Conservation (phyloP, 1,140 invertebrate species). For the Tetragonula clypearis region DNA sequence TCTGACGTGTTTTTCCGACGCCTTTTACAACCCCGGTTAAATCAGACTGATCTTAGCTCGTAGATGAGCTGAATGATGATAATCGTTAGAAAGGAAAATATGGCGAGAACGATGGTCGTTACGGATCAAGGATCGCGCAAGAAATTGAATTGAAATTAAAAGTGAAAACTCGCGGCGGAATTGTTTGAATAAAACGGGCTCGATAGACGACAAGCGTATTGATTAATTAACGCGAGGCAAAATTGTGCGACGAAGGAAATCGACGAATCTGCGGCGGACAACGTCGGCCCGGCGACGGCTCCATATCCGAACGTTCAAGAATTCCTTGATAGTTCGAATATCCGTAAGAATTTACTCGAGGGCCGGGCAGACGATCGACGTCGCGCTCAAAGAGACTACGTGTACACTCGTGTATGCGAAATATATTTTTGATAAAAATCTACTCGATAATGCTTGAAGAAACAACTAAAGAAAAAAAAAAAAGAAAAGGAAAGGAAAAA, state of each 20-base stretch:
- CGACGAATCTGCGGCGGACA: constrained; percentile 40
- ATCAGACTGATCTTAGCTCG: constrained; percentile 55
- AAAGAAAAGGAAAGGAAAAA: not conserved
- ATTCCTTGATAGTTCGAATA: constrained; percentile 80
- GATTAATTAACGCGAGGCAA: not conserved
- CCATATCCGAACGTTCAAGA: constrained; percentile 80
- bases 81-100: constrained; percentile 25
- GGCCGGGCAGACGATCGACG: constrained; percentile 67
- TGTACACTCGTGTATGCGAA: constrained; percentile 52
- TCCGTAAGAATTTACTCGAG: constrained; percentile 78
- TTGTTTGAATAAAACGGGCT: not conserved
- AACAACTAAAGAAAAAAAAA: constrained; percentile 60
- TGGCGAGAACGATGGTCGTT: not conserved
- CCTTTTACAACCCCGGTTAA: constrained; percentile 11
- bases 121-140: not conserved
- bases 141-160: not conserved
- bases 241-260: not conserved
- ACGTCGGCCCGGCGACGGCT: constrained; percentile 61
- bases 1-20: constrained; percentile 38
- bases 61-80: constrained; percentile 30
- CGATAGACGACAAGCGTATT: constrained; percentile 21
- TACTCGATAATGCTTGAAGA: constrained; percentile 64
- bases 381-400: constrained; percentile 52
- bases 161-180: no score
- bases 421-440: constrained; percentile 80